phyloP scores from a whole-genome alignment of 1,140 invertebrate species.

The Pseudomyrmex cubaensis region DNA sequence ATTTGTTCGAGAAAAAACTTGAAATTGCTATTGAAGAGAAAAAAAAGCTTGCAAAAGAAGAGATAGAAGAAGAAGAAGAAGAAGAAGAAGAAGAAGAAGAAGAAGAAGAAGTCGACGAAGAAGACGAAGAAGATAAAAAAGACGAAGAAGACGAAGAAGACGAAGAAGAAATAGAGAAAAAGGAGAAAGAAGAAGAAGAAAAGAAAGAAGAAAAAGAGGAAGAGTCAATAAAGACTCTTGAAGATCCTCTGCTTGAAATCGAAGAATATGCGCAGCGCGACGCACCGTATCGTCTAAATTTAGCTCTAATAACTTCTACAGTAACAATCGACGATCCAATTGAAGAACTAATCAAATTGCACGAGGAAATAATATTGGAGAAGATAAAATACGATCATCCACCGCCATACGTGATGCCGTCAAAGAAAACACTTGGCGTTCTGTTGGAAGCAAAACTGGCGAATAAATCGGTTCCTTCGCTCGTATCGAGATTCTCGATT shows the following conservation, averaged over 20 bases:
- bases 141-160: conserved; percentile 66
- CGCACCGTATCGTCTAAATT: conserved; percentile 77
- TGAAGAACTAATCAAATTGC: conserved; percentile 54
- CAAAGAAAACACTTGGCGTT: conserved; percentile 75
- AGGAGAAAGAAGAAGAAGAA: background rate
- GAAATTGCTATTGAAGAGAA: background rate
- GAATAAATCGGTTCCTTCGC: conserved; percentile 79
- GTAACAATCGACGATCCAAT: conserved; percentile 71
- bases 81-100: conserved; percentile 65
- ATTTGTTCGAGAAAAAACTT: conserved; percentile 65
- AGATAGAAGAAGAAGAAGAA: conserved; percentile 12
- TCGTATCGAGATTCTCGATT: conserved; percentile 82
- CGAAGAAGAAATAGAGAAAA: conserved; percentile 46
- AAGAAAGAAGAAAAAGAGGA: background rate
- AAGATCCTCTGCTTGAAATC: conserved; percentile 66
- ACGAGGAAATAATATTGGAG: conserved; percentile 73
- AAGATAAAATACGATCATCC: conserved; percentile 78
- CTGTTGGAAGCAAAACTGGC: conserved; percentile 80
- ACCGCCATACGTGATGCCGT: conserved; percentile 78
- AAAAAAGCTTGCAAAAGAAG: background rate
- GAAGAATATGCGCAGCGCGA: conserved; percentile 73
- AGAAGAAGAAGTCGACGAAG: conserved; percentile 53
- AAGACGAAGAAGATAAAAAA: conserved; percentile 52
- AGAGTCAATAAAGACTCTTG: conserved; percentile 40
- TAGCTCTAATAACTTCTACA: conserved; percentile 78